Evolutionary conservation across 2,113 vertebrate species (phyloP).

Genomic region (Saimiri boliviensis): DNA sequence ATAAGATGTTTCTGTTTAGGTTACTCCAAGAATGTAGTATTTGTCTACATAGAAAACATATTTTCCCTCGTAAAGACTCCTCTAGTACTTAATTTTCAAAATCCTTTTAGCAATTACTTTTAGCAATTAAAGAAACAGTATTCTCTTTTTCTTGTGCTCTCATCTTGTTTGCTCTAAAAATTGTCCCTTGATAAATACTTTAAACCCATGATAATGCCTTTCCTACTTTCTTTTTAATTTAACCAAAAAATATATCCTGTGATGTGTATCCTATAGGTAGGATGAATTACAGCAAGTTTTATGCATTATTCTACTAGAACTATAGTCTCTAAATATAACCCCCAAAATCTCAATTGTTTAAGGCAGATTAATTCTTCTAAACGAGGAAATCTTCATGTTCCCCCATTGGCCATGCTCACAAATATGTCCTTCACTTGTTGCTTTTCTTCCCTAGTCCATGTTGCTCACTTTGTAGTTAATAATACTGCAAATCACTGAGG

Average conservation of each 20-base stretch:
- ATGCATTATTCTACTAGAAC: slow-evolving; percentile 26
- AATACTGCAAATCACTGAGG: slow-evolving; percentile 85
- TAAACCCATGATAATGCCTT: not conserved
- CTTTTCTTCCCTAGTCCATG: slow-evolving; percentile 66
- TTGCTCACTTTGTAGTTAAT: slow-evolving; percentile 60
- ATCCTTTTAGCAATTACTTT: not conserved
- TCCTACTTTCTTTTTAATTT: not conserved
- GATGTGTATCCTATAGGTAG: not conserved
- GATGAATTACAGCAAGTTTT: not conserved
- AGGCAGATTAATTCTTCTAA: slow-evolving; percentile 45
- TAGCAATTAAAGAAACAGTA: not conserved
- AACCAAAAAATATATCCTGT: not conserved
- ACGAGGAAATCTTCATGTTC: slow-evolving; percentile 55
- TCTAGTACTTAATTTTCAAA: not conserved
- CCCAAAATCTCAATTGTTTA: not conserved
- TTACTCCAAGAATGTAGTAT: not conserved
- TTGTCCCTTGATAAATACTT: not conserved
- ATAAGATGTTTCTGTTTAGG: not conserved
- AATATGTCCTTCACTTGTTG: slow-evolving; percentile 72
- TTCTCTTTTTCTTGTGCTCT: not conserved
- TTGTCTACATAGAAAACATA: not conserved
- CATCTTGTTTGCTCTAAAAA: not conserved
- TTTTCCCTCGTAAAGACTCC: not conserved
- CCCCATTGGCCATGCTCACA: slow-evolving; percentile 60
- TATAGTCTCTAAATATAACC: not conserved